Evolutionary conservation across 2,113 vertebrate genomes (phyloP).

Genomic region (Ochotona princeps): DNA sequence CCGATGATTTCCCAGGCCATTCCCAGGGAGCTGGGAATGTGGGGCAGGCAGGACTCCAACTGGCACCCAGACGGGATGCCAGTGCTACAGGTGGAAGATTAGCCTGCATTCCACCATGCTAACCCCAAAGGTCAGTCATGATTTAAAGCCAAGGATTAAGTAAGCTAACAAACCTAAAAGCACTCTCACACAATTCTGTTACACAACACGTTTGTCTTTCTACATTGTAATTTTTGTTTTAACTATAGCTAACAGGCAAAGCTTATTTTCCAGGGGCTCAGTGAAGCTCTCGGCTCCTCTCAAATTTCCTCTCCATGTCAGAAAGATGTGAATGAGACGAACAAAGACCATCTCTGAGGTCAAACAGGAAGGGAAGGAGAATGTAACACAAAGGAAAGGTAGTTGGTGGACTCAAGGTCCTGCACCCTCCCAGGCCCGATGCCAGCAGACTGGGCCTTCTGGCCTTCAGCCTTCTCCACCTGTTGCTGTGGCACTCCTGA

Average conservation of each 20-base stretch:
- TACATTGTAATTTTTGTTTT: slow-evolving; percentile 1
- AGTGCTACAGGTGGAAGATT: too few species aligned
- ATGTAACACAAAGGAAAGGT: not conserved
- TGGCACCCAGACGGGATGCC: too few species aligned
- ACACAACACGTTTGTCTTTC: not conserved
- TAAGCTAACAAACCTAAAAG: not conserved
- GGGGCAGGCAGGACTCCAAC: too few species aligned
- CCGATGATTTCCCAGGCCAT: too few species aligned
- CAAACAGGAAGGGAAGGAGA: not conserved
- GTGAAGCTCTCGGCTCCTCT: not conserved
- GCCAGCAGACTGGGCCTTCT: not conserved
- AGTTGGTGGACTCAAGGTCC: not conserved
- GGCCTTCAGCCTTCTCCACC: not conserved
- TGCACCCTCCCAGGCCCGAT: not conserved
- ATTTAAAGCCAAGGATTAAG: not conserved
- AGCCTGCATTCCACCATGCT: not conserved
- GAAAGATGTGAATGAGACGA: slow-evolving; percentile 22
- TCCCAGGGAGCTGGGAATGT: too few species aligned
- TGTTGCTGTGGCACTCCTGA: not conserved
- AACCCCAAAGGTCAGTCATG: not conserved
- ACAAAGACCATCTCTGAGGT: not conserved
- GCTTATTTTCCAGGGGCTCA: not conserved
- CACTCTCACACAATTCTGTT: not conserved
- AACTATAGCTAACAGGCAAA: not conserved
- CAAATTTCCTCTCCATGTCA: not conserved